Evolutionary conservation across 2,797 vertebrate species (phyloP), one percentile per base, ranked within the genome.

Genomic region (Pangasius djambal): DNA sequence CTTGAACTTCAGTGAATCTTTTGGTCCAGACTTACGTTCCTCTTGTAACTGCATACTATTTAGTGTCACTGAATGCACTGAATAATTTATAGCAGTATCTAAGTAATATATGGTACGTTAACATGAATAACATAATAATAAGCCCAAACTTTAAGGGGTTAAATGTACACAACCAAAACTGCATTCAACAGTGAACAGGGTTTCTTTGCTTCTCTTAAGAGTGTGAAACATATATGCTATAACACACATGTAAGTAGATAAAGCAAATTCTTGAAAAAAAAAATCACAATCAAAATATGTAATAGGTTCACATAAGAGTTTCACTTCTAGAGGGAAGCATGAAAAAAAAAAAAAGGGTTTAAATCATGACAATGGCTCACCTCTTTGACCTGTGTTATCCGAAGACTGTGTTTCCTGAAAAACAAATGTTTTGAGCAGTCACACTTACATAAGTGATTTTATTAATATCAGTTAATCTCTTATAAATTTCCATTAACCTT

Each of bases 341-440:
- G 2, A 25, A 25, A 28, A 48, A 61, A 48, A 61, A 44, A n/a
- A 50, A 72, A 1, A 52, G 6, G 18, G 31, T 37, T 50, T 37
- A 25, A 57, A 57, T 13, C 25, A 57, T 52, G 25, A 28, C 15
- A 69, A 48, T 0, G 70, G 92, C 95, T 95, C 90, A 96, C 95
- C 79, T 48, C 83, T 87, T 28, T 85, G 85, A 0, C 25, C 28
- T 52, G 12, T 25, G 77, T 86, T 0, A 7, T 50, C 59, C 61
- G 89, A 0, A 79, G 69, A 6, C 28, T 34, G 22, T n/a, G 87
- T 15, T 70, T 91, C 90, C 95, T 96, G 69, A 9, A 79, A 15
- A 90, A 87, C 1, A 82, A 83, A 88, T 48, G 28, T 69, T 52
- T 52, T 67, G n/a, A n/a, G 40, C 79, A 63, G 18, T 57, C 34